Evolutionary conservation across 2,888 invertebrate species (phyloP), one percentile per base, ranked within the genome.

Genomic region (Chrysodeixis includens): DNA sequence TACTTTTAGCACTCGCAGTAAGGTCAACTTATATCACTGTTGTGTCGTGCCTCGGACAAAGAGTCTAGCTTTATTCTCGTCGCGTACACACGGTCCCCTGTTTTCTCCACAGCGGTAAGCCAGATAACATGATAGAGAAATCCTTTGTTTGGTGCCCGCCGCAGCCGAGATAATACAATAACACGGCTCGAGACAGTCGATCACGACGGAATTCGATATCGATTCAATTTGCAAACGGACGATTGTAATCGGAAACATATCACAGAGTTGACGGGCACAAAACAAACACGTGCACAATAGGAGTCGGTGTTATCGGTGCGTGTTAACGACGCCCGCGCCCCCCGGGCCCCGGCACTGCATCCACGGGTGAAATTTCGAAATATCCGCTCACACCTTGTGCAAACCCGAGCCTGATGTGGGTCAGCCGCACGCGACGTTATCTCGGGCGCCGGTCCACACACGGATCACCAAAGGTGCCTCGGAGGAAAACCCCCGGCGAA

Each of bases 61-160:
- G 76, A 82, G 69, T 76, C 61, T 71, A 72, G 65, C 76, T 69
- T 76, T 83, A 83, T 85, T 81, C 83, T 74, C 61, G 67, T 73
- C 75, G 66, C 67, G 68, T 71, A 73, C 64, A 66, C 49, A 74
- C 62, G 72, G 64, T 63, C 78, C 74, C 81, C 79, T 83, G 82
- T 86, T 88, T 84, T 83, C 84, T 81, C 80, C 72, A 26, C 71
- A 67, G 64, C 69, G 54, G 65, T 72, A 72, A 76, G 71, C 71
- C 76, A 88, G 89, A 90, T 89, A 91, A 89, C 83, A 84, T 82
- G 81, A 88, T 78, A 86, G 79, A 85, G 85, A 85, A 86, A 86
- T 82, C 85, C 86, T 87, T 87, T 90, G 86, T 88, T 78, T 74
- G 67, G 67, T 71, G 64, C 71, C 75, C 70, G 66, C 62, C 67